phyloP scores from a whole-genome alignment of 1,140 invertebrate species.

The Bilobella aurantiaca region DNA sequence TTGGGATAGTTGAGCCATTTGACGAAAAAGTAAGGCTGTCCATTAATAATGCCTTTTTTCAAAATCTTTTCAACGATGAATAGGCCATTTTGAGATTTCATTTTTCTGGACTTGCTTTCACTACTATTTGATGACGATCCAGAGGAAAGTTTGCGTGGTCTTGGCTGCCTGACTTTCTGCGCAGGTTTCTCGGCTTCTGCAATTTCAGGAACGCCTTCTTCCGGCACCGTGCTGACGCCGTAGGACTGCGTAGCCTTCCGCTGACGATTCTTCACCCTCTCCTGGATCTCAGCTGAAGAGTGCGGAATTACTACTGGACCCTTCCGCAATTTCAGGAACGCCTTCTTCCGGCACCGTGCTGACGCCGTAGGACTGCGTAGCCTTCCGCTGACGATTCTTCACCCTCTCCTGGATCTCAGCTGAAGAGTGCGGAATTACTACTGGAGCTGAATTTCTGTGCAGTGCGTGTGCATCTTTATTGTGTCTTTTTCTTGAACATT shows the following conservation, averaged over 20 bases:
- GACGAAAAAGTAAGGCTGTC: background rate
- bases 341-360: too few relatives aligned
- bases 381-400: background rate
- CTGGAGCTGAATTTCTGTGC: background rate
- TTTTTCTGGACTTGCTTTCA: background rate
- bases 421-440: slow-evolving; percentile 7
- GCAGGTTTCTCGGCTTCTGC: background rate
- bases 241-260: background rate
- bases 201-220: too few relatives aligned
- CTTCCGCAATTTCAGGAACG: too few relatives aligned
- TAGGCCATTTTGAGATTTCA: background rate
- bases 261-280: slow-evolving; percentile 1
- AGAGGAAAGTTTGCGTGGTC: background rate
- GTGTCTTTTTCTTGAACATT: background rate
- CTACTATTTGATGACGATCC: too few relatives aligned
- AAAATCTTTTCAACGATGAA: background rate
- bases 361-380: too few relatives aligned
- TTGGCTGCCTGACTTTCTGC: background rate
- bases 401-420: slow-evolving; percentile 1
- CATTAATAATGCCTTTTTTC: background rate
- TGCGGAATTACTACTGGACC: slow-evolving; percentile 8
- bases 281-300: slow-evolving; percentile 3
- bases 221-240: too few relatives aligned
- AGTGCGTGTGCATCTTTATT: background rate
- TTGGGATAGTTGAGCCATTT: slow-evolving; percentile 3